Conservation (phyloP, 2,797 vertebrate species). For the Oryzias sinensis region DNA sequence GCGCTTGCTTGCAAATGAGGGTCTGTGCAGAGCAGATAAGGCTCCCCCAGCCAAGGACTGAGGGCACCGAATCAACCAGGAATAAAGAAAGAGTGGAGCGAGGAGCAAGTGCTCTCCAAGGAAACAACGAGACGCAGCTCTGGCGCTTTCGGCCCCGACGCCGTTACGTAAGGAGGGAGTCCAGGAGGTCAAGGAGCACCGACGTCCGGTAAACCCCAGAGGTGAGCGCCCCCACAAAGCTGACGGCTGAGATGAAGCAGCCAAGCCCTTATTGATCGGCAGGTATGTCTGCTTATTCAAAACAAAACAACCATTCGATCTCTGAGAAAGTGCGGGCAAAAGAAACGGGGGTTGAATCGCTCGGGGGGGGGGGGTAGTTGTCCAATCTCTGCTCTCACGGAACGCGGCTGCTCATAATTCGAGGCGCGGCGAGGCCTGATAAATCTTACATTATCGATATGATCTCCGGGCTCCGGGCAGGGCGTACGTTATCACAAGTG, state of each 20-base stretch:
- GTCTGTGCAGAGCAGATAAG: conserved; percentile 79
- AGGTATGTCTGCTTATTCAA: conserved; percentile 59
- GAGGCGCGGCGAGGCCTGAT: conserved; percentile 64
- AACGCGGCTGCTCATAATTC: conserved; percentile 69
- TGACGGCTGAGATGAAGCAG: conserved; percentile 56
- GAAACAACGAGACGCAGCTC: conserved; percentile 51
- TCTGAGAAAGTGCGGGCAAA: conserved; percentile 53
- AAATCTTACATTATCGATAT: conserved; percentile 79
- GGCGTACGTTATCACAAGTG: conserved; percentile 71
- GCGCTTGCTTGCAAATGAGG: conserved; percentile 78
- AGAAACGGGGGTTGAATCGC: conserved; percentile 68
- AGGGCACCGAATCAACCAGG: conserved; percentile 73
- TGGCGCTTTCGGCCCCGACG: conserved; percentile 29
- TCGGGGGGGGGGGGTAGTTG: conserved; percentile 26
- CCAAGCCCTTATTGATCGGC: conserved; percentile 65
- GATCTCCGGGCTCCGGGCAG: conserved; percentile 67
- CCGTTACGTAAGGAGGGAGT: conserved; percentile 44
- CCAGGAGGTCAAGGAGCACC: conserved; percentile 52
- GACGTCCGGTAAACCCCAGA: too few relatives aligned
- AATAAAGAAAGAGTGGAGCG: conserved; percentile 48
- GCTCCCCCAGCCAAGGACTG: conserved; percentile 71
- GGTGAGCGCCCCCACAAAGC: conserved; percentile 37
- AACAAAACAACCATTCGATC: conserved; percentile 71
- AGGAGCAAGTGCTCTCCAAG: conserved; percentile 50
- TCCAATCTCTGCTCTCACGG: conserved; percentile 67